These are phyloP conservation scores for Mixornis gularis DNA, from an alignment of 2,113 vertebrate genomes.

Conservation along the genomic window DNA sequence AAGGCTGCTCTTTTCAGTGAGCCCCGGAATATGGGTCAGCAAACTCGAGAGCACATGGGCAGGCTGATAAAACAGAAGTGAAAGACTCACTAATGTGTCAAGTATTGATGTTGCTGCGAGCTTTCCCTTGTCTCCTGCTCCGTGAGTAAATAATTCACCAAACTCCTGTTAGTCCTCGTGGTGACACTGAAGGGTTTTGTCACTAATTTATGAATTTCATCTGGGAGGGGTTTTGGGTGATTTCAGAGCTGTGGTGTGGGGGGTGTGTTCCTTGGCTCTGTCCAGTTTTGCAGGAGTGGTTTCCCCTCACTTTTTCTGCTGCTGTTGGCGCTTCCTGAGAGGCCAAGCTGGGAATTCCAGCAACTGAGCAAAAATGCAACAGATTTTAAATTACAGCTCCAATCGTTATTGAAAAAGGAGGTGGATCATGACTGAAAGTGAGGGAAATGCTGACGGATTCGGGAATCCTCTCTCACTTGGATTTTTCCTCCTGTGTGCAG, in stretches of 20 bases:
- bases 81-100: not conserved
- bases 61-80: constrained; percentile 11
- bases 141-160: not conserved
- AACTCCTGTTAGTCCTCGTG: not conserved
- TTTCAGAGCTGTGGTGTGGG: not conserved
- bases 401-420: not conserved
- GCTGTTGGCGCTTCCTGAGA: not conserved
- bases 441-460: not conserved
- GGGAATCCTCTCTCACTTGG: not conserved
- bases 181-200: not conserved
- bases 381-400: not conserved
- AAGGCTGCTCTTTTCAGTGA: not conserved
- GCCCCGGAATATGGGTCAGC: not conserved
- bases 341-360: not conserved
- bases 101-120: not conserved
- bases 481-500: not conserved
- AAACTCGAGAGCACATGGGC: not conserved
- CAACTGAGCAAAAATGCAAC: not conserved
- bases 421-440: not conserved
- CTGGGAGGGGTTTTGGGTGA: not conserved
- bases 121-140: not conserved
- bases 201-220: not conserved
- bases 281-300: not conserved
- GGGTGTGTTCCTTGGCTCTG: not conserved
- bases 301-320: not conserved